Base-by-base conservation (phyloP, 1,140 invertebrate species). In the Drosophila ambigua region DNA sequence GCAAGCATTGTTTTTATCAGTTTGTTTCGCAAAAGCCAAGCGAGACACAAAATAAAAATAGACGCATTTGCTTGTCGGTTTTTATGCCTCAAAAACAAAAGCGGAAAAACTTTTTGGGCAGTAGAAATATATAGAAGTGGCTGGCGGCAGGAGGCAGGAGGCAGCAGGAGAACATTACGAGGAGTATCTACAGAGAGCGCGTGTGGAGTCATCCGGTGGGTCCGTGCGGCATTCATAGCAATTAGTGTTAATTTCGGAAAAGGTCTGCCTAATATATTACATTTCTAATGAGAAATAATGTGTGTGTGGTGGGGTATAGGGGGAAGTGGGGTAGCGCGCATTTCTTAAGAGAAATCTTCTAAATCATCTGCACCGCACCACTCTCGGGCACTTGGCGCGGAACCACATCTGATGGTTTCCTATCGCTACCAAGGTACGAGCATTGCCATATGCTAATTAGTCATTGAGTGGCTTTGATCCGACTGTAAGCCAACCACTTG, bases 1-100 rank as follows among this genome's bases (percentile, higher is more conserved):
- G 50, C 72, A 76, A 67, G 23, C 72, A 64, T 76, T 76, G 72
- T 76, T 75, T 75, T 75, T 75, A 55, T 55, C 63, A 67, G 62
- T 60, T 39, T 28, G 26, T 66, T 57, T 57, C 48, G 16, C 72
- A 60, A 62, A 72, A 39, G 49, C 54, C 39, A 24, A 44, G 26
- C 31, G 20, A 26, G 9, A 63, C 48, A 39, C 41, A 26, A 54
- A 39, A 51, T 26, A 43, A 43, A 46, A 49, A 50, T 24, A 44
- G 60, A n/a, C 31, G 41, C 41, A 26, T 15, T 45, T 28, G 24
- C 41, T 13, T 39, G 35, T 39, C 35, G 35, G 16, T 45, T 45
- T 13, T 44, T 16, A 35, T 39, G 24, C 48, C 59, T 24, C 23
- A 15, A 39, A 16, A 35, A 41, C 26, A 52, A 13, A 52, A 39